These are phyloP conservation scores for Manis javanica DNA, from an alignment of 2,797 vertebrate species.

Conservation along the genomic window DNA sequence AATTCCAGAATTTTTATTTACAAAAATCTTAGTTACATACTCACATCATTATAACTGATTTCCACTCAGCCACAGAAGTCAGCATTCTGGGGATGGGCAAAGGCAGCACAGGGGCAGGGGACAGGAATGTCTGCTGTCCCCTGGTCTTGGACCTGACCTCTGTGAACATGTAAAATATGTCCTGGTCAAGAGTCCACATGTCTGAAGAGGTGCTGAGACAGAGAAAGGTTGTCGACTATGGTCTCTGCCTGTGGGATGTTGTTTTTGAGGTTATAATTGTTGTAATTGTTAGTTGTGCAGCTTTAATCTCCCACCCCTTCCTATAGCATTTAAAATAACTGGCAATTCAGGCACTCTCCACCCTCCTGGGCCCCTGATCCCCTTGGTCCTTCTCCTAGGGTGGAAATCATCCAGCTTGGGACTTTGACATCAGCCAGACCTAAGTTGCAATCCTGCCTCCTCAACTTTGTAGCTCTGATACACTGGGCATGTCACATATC, in stretches of 20 bases:
- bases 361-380: not conserved
- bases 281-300: not conserved
- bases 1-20: not conserved
- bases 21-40: not conserved
- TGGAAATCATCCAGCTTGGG: not conserved
- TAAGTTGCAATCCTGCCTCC: not conserved
- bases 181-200: not conserved
- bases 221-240: not conserved
- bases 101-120: not conserved
- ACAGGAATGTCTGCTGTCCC: not conserved
- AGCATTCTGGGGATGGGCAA: not conserved
- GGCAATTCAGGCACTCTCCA: not conserved
- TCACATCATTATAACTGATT: not conserved
- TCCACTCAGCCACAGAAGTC: not conserved
- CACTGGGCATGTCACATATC: not conserved
- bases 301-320: not conserved
- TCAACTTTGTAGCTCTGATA: not conserved
- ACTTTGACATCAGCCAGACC: not conserved
- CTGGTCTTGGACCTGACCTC: not conserved
- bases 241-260: not conserved
- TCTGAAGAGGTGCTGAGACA: not conserved
- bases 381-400: not conserved
- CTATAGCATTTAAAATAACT: not conserved
- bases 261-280: not conserved
- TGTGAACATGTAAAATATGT: not conserved